Evolutionary conservation across 2,888 invertebrate genomes (phyloP).

Genomic region (Cheilosia soror): DNA sequence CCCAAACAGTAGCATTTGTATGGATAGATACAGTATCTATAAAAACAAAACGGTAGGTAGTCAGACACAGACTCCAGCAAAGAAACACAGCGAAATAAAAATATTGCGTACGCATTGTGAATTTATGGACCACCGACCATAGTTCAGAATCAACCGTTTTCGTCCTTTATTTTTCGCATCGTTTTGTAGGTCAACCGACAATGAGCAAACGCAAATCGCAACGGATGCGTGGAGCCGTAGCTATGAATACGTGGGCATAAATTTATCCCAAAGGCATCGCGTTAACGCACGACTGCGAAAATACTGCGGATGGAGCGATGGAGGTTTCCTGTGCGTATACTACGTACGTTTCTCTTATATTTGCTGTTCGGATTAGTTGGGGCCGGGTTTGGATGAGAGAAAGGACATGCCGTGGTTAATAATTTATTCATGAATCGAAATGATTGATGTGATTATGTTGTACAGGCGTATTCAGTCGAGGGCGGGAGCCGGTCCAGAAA

Average conservation of each 20-base stretch:
- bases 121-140: conserved; percentile 30
- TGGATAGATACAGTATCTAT: conserved; percentile 32
- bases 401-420: conserved; percentile 46
- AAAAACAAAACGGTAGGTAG: conserved; percentile 16
- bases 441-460: conserved; percentile 57
- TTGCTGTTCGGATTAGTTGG: background rate
- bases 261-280: conserved; percentile 30
- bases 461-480: conserved; percentile 3
- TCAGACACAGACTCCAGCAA: conserved; percentile 8
- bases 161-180: conserved; percentile 26
- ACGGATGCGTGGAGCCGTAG: conserved; percentile 41
- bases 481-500: background rate
- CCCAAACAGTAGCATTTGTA: conserved; percentile 34
- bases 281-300: conserved; percentile 50
- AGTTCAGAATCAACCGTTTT: conserved; percentile 22
- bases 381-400: conserved; percentile 17
- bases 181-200: conserved; percentile 32
- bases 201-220: conserved; percentile 19
- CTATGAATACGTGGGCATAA: conserved; percentile 43
- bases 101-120: conserved; percentile 28
- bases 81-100: conserved; percentile 1
- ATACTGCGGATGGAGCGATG: conserved; percentile 24
- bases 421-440: conserved; percentile 56
- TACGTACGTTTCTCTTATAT: background rate
- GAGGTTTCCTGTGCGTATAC: conserved; percentile 11